A percentile compares a stretch with the other conserved stretches of the same genome.
phyloP scores from a whole-genome alignment of 2,888 invertebrate genomes.

The Pelosia muscerda region DNA sequence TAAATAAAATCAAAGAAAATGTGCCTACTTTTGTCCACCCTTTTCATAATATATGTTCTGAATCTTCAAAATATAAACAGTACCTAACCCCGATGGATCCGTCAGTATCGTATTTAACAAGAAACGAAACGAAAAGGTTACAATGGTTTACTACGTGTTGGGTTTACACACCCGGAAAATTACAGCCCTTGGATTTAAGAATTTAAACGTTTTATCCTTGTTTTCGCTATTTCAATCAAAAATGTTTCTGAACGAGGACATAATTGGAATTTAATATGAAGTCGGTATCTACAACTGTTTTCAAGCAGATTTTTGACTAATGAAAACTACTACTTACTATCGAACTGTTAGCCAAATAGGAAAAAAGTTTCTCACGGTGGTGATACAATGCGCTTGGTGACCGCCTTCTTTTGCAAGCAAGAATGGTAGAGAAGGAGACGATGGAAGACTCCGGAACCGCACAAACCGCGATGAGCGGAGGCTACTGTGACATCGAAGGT shows the following conservation, averaged over 20 bases:
- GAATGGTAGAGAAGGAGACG: too few species aligned
- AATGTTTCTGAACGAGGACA: background rate
- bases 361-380: too few species aligned
- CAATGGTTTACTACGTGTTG: constrained; percentile 15
- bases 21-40: background rate
- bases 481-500: too few species aligned
- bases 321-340: too few species aligned
- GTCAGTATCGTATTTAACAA: constrained; percentile 13
- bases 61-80: constrained; percentile 6
- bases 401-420: too few species aligned
- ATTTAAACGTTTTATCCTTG: constrained; percentile 6
- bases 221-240: background rate
- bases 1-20: background rate
- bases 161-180: constrained; percentile 12
- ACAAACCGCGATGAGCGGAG: too few species aligned
- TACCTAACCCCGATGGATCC: background rate
- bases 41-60: background rate
- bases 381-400: too few species aligned
- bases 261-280: background rate
- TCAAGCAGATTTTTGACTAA: too few species aligned
- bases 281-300: too few species aligned
- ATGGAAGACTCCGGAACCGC: too few species aligned
- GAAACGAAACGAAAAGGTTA: constrained; percentile 19
- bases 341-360: too few species aligned
- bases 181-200: background rate